These are phyloP conservation scores for Calliphora vicina DNA, from an alignment of 1,140 invertebrate species.

Conservation along the genomic window DNA sequence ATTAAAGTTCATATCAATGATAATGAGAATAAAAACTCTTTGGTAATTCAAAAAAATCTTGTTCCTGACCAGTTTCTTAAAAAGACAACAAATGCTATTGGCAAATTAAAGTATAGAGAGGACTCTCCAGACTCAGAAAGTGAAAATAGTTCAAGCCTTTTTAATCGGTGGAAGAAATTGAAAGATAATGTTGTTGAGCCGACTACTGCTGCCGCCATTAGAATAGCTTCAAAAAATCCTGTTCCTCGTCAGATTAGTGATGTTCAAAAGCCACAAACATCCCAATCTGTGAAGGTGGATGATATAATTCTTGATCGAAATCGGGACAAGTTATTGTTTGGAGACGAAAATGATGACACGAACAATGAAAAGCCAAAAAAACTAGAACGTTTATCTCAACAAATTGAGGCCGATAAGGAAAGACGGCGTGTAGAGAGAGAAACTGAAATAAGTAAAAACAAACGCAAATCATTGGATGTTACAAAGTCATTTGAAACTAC, in stretches of 20 bases:
- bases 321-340: slow-evolving; percentile 65
- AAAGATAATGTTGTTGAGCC: slow-evolving; percentile 7
- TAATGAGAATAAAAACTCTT: slow-evolving; percentile 61
- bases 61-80: slow-evolving; percentile 28
- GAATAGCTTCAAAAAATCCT: slow-evolving; percentile 39
- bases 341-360: slow-evolving; percentile 66
- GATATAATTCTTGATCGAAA: slow-evolving; percentile 53
- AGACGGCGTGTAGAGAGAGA: slow-evolving; percentile 38
- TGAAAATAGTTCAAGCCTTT: slow-evolving; percentile 46
- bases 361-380: slow-evolving; percentile 41
- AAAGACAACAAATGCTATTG: slow-evolving; percentile 43
- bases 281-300: background rate
- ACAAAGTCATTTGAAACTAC: background rate
- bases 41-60: slow-evolving; percentile 39
- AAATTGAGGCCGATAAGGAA: slow-evolving; percentile 65
- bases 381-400: slow-evolving; percentile 58
- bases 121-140: slow-evolving; percentile 65
- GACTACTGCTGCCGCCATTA: slow-evolving; percentile 49
- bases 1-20: slow-evolving; percentile 72
- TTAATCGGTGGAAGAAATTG: slow-evolving; percentile 55
- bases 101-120: slow-evolving; percentile 71
- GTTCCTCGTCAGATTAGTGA: too few relatives aligned
- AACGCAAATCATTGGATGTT: background rate
- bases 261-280: background rate
- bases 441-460: background rate